Evolutionary conservation across 2,888 invertebrate genomes (phyloP), one percentile per base, ranked within the genome.

Genomic region (Heliconius cydno): DNA sequence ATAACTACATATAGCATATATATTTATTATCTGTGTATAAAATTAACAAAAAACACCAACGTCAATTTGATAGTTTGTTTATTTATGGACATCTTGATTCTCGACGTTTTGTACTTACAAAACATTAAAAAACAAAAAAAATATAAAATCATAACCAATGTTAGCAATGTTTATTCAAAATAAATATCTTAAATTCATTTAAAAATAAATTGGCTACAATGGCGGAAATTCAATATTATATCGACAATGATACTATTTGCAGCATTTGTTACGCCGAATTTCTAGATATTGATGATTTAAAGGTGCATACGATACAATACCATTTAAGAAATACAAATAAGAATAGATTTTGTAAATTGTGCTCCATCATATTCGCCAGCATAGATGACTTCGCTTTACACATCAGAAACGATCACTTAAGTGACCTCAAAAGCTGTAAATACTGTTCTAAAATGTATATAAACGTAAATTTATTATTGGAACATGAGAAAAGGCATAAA

Each of bases 211-310:
- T 68, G n/a, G 38, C 5, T n/a, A 34, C 22, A 15, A 68, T 80
- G 28, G 79, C 80, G 12, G 67, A 79, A 5, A 25, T 28, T 38
- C n/a, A 6, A 4, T 46, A 67, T 22, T 72, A 77, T 34, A 41
- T 81, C 19, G 85, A 83, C 9, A 77, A 82, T 0, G 92, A 91
- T 0, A 90, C 90, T 0, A 89, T 88, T 0, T 92, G 92, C 71
- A 72, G 67, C 1, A 84, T 88, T 73, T 93, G 92, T 75, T 83
- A 82, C 38, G 92, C 92, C 2, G 92, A 94, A 85, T 94, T 94
- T 57, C 83, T 94, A 0, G 93, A 94, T 25, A 82, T 86, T 0
- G 90, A 89, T 1, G 94, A 94, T 77, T 83, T 94, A 10, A 74
- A 85, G 0, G 71, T 90, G 0, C 94, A 94, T 76, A 68, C 89